Percentiles rank a stretch among this genome's conserved stretches.
These are phyloP conservation scores for Flabesymbios commensalis DNA, from an alignment of 2,888 invertebrate genomes.

Conservation along the genomic window DNA sequence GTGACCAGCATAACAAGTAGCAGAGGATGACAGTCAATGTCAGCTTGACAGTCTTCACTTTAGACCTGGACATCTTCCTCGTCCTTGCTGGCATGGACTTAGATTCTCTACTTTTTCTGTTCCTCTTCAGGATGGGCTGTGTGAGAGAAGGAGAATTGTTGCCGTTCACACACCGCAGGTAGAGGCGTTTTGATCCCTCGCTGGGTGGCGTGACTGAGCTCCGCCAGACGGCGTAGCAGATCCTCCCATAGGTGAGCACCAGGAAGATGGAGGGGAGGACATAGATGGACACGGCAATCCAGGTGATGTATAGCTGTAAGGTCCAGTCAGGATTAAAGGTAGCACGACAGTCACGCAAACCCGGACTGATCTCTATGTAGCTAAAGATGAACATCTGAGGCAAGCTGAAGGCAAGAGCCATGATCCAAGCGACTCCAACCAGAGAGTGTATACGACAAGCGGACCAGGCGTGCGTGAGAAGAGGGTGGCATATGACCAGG, in stretches of 20 bases:
- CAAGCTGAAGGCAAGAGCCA: conserved; percentile 16
- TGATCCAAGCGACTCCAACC: conserved; percentile 42
- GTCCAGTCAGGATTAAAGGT: conserved; percentile 51
- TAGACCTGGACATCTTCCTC: conserved; percentile 56
- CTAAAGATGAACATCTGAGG: conserved; percentile 27
- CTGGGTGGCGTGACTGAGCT: too few species aligned
- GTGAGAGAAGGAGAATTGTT: too few species aligned
- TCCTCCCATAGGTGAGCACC: conserved; percentile 56
- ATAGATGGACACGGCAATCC: conserved; percentile 59
- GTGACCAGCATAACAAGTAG: conserved; percentile 72
- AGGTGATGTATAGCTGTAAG: conserved; percentile 52
- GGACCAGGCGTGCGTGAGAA: conserved; percentile 67
- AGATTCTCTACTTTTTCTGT: too few species aligned
- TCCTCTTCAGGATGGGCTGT: too few species aligned
- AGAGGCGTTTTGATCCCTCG: too few species aligned
- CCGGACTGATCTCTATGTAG: conserved; percentile 26
- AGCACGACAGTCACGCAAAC: conserved; percentile 49
- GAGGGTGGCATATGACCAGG: conserved; percentile 66
- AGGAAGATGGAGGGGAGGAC: conserved; percentile 59
- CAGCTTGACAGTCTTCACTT: conserved; percentile 63
- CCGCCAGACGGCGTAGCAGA: conserved; percentile 52
- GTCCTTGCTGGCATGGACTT: too few species aligned
- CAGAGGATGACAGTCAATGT: conserved; percentile 65
- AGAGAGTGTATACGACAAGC: conserved; percentile 54
- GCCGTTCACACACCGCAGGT: too few species aligned